A percentile compares a stretch with the other conserved stretches of the same genome.
These are phyloP conservation scores for Siphamia tubifer DNA, from an alignment of 2,113 vertebrate genomes.

Conservation along the genomic window DNA sequence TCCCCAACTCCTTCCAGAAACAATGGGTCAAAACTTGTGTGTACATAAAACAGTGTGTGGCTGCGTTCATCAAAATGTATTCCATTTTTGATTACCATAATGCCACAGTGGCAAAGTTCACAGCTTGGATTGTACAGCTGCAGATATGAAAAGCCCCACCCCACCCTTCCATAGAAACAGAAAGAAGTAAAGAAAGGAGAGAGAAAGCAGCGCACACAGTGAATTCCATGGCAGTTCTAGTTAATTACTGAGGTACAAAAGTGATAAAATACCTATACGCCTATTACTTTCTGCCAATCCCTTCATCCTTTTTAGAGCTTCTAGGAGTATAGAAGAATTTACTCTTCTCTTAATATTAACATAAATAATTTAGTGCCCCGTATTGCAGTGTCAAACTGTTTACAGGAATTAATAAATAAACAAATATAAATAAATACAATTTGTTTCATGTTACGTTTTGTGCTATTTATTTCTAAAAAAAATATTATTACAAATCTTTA, in stretches of 20 bases:
- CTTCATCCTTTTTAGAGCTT: conserved; percentile 47
- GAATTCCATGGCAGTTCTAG: conserved; percentile 61
- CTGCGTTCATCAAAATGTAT: conserved; percentile 51
- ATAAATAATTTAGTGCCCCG: too few species aligned
- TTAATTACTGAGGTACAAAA: conserved; percentile 71
- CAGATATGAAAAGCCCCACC: conserved; percentile 39
- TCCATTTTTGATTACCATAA: conserved; percentile 65
- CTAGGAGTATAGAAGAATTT: too few species aligned
- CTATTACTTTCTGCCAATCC: conserved; percentile 62
- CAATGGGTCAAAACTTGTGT: conserved; percentile 36
- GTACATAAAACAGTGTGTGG: conserved; percentile 23
- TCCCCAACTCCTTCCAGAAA: conserved; percentile 48
- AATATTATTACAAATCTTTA: too few species aligned
- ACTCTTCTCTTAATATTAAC: too few species aligned
- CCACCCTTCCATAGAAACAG: conserved; percentile 12
- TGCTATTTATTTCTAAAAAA: too few species aligned
- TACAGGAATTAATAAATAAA: too few species aligned
- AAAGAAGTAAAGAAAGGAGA: conserved; percentile 21
- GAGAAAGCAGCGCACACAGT: conserved; percentile 39
- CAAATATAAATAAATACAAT: too few species aligned
- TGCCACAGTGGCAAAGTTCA: conserved; percentile 62
- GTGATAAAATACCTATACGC: conserved; percentile 63
- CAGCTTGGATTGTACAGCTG: conserved; percentile 64
- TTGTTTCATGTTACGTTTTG: too few species aligned
- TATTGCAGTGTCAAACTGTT: too few species aligned